Evolutionary conservation across 2,113 vertebrate species (phyloP).

Genomic region (Marmota monax): DNA sequence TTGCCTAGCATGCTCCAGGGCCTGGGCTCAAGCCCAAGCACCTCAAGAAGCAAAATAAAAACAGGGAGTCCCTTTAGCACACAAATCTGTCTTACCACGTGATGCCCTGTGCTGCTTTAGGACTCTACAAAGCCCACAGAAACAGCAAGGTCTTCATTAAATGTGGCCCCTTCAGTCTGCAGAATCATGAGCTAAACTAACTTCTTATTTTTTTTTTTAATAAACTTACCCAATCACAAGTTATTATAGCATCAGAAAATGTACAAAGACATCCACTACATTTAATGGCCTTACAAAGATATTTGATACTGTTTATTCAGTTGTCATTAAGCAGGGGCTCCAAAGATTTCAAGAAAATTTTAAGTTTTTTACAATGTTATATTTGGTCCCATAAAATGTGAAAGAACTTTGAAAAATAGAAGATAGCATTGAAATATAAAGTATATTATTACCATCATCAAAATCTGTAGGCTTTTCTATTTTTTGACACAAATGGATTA

Average conservation of each 20-base stretch:
- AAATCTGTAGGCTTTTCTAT: not conserved
- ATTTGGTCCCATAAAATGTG: not conserved
- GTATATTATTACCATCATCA: not conserved
- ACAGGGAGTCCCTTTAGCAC: not conserved
- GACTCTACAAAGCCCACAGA: no score
- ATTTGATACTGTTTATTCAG: not conserved
- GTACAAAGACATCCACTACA: not conserved
- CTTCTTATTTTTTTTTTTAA: not conserved
- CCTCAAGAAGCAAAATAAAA: not conserved
- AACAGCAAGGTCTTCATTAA: not conserved
- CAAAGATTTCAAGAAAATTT: not conserved
- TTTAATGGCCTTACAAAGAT: not conserved
- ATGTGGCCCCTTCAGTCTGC: not conserved
- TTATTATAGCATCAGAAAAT: not conserved
- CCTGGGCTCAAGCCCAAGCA: not conserved
- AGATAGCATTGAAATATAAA: slow-evolving; percentile 5
- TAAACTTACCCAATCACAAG: not conserved
- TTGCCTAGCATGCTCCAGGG: no score
- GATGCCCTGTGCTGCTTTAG: not conserved
- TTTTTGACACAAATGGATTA: not conserved
- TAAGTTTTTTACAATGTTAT: not conserved
- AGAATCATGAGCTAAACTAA: not conserved
- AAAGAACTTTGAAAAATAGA: slow-evolving; percentile 41
- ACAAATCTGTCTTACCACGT: not conserved
- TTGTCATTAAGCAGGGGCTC: not conserved